phyloP scores from a whole-genome alignment of 1,140 invertebrate species.

The Papilio xuthus region DNA sequence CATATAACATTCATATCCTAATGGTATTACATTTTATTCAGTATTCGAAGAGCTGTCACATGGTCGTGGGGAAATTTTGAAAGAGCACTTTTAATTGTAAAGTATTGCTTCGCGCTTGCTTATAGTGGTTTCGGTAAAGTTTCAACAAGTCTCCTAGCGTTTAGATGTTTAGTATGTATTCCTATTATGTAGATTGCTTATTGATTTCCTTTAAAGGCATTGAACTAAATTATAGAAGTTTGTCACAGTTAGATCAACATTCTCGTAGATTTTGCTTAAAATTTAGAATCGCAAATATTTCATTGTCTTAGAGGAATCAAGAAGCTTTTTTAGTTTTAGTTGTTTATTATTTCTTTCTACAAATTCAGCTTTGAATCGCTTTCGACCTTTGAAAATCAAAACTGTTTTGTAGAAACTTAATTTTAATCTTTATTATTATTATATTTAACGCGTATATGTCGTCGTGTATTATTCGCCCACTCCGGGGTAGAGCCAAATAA shows the following conservation, averaged over 20 bases:
- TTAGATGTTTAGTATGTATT: conserved; percentile 60
- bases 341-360: conserved; percentile 56
- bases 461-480: conserved; percentile 73
- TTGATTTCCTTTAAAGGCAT: conserved; percentile 46
- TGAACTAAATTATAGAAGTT: conserved; percentile 29
- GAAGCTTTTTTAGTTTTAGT: conserved; percentile 48
- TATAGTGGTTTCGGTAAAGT: conserved; percentile 52
- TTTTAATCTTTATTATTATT: conserved; percentile 53
- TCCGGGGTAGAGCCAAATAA: conserved; percentile 72
- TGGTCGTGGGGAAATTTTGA: conserved; percentile 43
- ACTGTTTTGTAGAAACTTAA: conserved; percentile 58
- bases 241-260: conserved; percentile 25
- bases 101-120: conserved; percentile 49
- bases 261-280: conserved; percentile 26
- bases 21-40: conserved; percentile 3
- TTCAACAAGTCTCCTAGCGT: conserved; percentile 64
- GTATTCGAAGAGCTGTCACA: conserved; percentile 39
- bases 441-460: conserved; percentile 66
- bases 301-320: conserved; percentile 42
- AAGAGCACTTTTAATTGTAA: conserved; percentile 51
- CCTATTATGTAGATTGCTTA: conserved; percentile 50
- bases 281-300: conserved; percentile 35
- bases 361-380: conserved; percentile 62
- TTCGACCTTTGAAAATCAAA: conserved; percentile 50
- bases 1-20: neutral